Evolutionary conservation across 2,797 vertebrate genomes (phyloP).

Genomic region (Catamblyrhynchus diadema): DNA sequence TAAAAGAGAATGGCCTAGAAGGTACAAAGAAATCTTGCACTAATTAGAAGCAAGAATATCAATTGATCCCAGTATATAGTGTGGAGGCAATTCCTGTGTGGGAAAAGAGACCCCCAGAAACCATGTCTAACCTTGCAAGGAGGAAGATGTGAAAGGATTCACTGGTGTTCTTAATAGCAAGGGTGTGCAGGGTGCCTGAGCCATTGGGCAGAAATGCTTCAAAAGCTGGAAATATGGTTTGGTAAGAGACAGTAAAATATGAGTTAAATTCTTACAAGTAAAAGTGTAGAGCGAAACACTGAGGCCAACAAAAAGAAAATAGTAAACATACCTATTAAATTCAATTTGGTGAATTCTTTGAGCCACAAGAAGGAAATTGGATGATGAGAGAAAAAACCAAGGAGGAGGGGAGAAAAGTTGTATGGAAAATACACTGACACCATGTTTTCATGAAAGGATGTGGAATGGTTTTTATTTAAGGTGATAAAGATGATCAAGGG

Average conservation of each 20-base stretch:
- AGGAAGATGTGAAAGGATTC: neutral
- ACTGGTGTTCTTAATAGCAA: neutral
- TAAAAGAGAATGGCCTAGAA: neutral
- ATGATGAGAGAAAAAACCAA: neutral
- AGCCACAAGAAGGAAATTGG: neutral
- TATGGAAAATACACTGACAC: neutral
- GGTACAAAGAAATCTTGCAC: neutral
- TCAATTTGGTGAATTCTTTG: neutral
- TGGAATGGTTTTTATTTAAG: neutral
- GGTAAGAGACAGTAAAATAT: neutral
- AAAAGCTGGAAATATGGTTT: neutral
- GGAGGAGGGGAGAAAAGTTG: neutral
- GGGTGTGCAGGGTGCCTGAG: neutral
- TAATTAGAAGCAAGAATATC: conserved; percentile 2
- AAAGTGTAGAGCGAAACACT: neutral
- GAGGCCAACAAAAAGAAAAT: neutral
- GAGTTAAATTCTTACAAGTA: neutral
- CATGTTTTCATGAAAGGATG: neutral
- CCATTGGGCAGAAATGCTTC: neutral
- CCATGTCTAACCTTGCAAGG: neutral
- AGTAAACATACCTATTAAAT: neutral
- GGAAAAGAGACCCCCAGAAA: neutral
- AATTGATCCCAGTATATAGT: neutral
- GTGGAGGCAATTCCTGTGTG: neutral
- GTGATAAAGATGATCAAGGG: neutral